These are phyloP conservation scores for Neosilurus hyrtlii DNA, from an alignment of 2,797 vertebrate genomes.

Conservation along the genomic window DNA sequence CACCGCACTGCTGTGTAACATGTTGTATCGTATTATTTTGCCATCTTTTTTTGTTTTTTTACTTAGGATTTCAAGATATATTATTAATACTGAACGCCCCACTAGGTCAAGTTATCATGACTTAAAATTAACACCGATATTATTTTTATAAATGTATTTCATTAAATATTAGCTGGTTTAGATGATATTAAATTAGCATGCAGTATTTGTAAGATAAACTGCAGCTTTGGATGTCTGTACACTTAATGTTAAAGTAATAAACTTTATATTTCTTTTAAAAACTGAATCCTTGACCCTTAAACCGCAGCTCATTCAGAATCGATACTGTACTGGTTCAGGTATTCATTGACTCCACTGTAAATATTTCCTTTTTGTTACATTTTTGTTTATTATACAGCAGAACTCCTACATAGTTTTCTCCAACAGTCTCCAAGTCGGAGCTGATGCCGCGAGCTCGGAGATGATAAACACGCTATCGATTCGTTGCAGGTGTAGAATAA, in stretches of 20 bases:
- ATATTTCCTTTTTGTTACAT: background rate
- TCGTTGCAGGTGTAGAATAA: constrained; percentile 54
- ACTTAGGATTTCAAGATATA: background rate
- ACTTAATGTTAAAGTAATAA: background rate
- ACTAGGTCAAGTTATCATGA: background rate
- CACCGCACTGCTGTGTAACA: too few relatives aligned
- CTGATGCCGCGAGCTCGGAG: constrained; percentile 33
- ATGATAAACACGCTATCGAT: constrained; percentile 47
- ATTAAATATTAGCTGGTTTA: background rate
- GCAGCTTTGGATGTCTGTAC: background rate
- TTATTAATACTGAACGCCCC: background rate
- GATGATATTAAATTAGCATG: background rate
- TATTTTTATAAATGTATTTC: background rate
- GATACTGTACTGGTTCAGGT: background rate
- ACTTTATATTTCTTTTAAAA: background rate
- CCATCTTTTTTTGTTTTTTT: too few relatives aligned
- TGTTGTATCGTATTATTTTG: background rate
- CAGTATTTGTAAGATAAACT: background rate
- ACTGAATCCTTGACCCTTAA: background rate
- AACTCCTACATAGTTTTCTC: constrained; percentile 13
- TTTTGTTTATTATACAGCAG: background rate
- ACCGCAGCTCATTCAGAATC: background rate
- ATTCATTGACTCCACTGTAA: background rate
- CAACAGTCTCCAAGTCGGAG: background rate
- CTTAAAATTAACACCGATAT: background rate